phyloP scores from a whole-genome alignment of 53 echinoderm and acorn worm species.

The Antedon mediterranea region DNA sequence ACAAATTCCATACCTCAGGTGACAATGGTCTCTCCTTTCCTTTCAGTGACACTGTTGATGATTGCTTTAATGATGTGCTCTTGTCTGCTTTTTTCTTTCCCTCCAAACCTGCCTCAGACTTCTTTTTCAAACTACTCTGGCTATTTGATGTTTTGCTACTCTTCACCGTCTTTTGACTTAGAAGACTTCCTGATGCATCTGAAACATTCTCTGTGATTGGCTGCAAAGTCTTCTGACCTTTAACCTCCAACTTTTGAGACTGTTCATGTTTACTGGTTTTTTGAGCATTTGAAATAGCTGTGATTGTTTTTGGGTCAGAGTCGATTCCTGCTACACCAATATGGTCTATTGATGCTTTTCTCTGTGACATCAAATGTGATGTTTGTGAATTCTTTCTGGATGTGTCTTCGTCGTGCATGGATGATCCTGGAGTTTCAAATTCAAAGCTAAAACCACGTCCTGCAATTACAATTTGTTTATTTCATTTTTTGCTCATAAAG shows the following conservation, averaged over 20 bases:
- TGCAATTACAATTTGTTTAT: neutral
- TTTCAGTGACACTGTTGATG: neutral
- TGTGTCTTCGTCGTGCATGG: neutral
- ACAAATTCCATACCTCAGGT: neutral
- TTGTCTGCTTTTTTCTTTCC: neutral
- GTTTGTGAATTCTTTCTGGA: neutral
- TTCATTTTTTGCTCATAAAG: too few relatives aligned
- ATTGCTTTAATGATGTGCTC: neutral
- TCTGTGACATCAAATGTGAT: neutral
- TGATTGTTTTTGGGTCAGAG: neutral
- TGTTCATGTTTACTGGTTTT: neutral
- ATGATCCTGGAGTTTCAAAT: constrained; percentile 22
- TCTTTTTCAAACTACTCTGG: neutral
- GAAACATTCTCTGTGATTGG: neutral
- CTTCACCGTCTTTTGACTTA: neutral
- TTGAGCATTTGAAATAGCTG: neutral
- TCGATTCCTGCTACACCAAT: neutral
- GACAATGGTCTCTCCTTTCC: neutral
- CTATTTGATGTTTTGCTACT: neutral
- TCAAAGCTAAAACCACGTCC: constrained; percentile 63
- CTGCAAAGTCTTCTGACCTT: neutral
- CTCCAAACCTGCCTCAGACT: too few relatives aligned
- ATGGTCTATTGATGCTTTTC: neutral
- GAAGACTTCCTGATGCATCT: neutral
- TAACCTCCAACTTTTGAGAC: neutral